Percentiles rank a stretch among this genome's conserved stretches.
Evolutionary conservation across 37 sponge, comb jelly and placozoan species (phyloP).

Genomic region (Petrosia ficiformis): DNA sequence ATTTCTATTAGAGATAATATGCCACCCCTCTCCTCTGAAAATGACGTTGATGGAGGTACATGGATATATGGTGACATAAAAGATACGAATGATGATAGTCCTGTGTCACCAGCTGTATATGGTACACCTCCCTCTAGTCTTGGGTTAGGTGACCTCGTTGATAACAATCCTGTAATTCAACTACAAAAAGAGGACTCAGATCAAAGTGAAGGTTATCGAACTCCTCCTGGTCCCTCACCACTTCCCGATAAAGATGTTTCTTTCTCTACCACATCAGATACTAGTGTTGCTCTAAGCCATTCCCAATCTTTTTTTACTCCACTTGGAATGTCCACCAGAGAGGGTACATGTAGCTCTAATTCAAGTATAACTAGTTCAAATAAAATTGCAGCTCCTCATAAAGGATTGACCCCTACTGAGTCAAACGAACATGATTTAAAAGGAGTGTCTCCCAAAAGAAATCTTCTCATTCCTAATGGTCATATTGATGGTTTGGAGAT

Average conservation of each 20-base stretch:
- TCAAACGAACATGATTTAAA: no score
- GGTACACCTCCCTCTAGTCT: background rate
- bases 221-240: constrained; percentile 42
- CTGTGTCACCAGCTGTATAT: background rate
- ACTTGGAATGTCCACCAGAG: no score
- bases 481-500: no score
- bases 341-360: no score
- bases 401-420: no score
- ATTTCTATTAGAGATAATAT: no score
- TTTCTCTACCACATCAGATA: background rate
- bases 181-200: background rate
- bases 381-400: no score
- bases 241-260: background rate
- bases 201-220: constrained; percentile 45
- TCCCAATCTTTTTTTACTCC: background rate
- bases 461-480: no score
- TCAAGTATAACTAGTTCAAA: no score
- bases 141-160: background rate
- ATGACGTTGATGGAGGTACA: no score
- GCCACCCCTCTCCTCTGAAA: no score
- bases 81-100: background rate
- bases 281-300: background rate
- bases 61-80: background rate
- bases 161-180: background rate
- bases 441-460: no score